phyloP scores from a whole-genome alignment of 1,140 invertebrate genomes.

The Lordiphosa mommai region DNA sequence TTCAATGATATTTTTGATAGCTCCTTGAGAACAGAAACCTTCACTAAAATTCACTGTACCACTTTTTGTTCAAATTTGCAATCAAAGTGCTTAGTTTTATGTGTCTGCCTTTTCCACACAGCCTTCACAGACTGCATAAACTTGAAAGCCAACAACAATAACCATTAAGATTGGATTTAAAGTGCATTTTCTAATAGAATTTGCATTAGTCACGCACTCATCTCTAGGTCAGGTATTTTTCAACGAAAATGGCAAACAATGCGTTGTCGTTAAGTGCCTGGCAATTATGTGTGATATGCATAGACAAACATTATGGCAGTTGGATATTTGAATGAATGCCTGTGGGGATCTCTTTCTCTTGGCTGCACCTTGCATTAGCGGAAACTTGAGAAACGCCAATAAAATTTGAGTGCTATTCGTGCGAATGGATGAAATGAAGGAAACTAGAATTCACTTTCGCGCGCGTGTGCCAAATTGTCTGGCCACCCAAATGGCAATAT shows the following conservation, averaged over 20 bases:
- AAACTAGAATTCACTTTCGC: constrained; percentile 59
- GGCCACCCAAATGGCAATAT: background rate
- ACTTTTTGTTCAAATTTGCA: too few relatives aligned
- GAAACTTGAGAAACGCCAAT: constrained; percentile 22
- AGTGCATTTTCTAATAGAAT: constrained; percentile 14
- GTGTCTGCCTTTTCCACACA: too few relatives aligned
- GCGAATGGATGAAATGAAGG: constrained; percentile 27
- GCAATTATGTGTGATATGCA: constrained; percentile 38
- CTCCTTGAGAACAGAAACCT: too few relatives aligned
- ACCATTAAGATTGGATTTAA: too few relatives aligned
- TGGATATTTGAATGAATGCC: too few relatives aligned
- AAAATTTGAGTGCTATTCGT: constrained; percentile 39
- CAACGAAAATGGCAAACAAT: background rate
- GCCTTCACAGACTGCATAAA: background rate
- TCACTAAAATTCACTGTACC: too few relatives aligned
- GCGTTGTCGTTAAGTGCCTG: constrained; percentile 13
- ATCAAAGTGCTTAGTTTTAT: too few relatives aligned
- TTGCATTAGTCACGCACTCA: constrained; percentile 37
- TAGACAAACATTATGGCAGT: constrained; percentile 31
- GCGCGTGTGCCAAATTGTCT: background rate
- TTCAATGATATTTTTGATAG: too few relatives aligned
- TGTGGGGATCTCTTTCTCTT: background rate
- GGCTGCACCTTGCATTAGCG: constrained; percentile 3
- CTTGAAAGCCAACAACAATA: background rate
- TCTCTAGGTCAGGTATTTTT: constrained; percentile 8